Base-by-base conservation (phyloP, 2,888 invertebrate species). In the Drosophila greeni region DNA sequence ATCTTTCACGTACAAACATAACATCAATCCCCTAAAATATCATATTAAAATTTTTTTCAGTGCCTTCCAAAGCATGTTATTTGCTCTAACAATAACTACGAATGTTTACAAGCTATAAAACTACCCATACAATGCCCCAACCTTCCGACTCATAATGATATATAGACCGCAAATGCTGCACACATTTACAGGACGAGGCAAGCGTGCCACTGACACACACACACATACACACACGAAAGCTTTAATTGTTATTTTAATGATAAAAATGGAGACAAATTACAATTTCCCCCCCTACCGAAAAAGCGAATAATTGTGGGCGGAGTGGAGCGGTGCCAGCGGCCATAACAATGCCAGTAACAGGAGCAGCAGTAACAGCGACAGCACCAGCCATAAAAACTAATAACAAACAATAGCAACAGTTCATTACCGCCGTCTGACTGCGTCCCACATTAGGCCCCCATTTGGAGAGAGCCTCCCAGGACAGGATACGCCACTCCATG, bases 241-340 rank as follows among this genome's bases (percentile, higher is more conserved):
- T 79, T 82, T 82, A 82, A 82, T 82, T 82, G 82, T 82, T 82
- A 82, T 82, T 82, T 82, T 81, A 82, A 82, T 81, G 82, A 81
- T 81, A 81, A 82, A 79, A 81, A 82, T 82, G 68, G 77, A 82
- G 81, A 82, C 82, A 82, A 81, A 82, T 81, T 82, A 79, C 82
- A 68, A 66, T 47, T 57, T 45, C 53, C 45, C 56, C 40, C 34
- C n/a, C 24, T 11, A 2, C 11, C 49, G 37, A 45, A 47, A 52
- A 53, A 43, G 36, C 24, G 42, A 31, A 40, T 59, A 59, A 39
- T 57, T 37, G 43, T 9, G 33, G 43, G 40, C 11, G 26, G 56
- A 23, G 26, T 7, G 23, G 23, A 40, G 59, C 40, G 43, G 59
- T 29, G 20, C 52, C 31, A 52, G 57, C n/a, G 57, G 40, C 53